Conservation (phyloP, 2,888 invertebrate species). For the Pterostichus madidus region DNA sequence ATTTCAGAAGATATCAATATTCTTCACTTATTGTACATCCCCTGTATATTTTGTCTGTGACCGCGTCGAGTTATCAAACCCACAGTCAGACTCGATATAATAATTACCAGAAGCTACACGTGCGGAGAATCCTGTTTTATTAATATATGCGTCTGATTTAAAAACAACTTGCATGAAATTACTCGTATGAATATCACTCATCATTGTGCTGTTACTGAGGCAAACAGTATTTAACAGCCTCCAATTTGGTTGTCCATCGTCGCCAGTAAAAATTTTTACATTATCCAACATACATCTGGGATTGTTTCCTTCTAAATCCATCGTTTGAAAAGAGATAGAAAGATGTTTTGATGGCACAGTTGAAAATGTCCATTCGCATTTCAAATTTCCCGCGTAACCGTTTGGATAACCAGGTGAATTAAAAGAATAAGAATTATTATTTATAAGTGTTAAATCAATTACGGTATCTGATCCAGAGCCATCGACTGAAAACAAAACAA, state of each 20-base stretch:
- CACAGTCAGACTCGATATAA: too few relatives aligned
- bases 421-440: slow-evolving; percentile 75
- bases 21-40: too few relatives aligned
- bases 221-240: slow-evolving; percentile 80
- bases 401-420: slow-evolving; percentile 88
- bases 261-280: slow-evolving; percentile 80
- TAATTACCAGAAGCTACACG: background rate
- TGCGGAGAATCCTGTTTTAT: slow-evolving; percentile 85
- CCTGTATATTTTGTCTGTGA: too few relatives aligned
- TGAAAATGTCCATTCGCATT: slow-evolving; percentile 87
- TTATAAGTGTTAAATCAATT: slow-evolving; percentile 71
- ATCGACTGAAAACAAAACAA: slow-evolving; percentile 71
- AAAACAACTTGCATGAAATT: slow-evolving; percentile 85
- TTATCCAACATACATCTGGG: slow-evolving; percentile 82
- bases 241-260: slow-evolving; percentile 79
- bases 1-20: too few relatives aligned
- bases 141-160: slow-evolving; percentile 81
- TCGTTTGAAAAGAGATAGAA: slow-evolving; percentile 78
- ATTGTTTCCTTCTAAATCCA: slow-evolving; percentile 81
- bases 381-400: slow-evolving; percentile 81
- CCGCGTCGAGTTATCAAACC: too few relatives aligned
- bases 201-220: slow-evolving; percentile 75
- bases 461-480: slow-evolving; percentile 71
- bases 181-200: slow-evolving; percentile 74
- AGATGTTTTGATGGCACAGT: slow-evolving; percentile 82